phyloP scores from a whole-genome alignment of 1,140 invertebrate genomes.

The Bombus huntii region DNA sequence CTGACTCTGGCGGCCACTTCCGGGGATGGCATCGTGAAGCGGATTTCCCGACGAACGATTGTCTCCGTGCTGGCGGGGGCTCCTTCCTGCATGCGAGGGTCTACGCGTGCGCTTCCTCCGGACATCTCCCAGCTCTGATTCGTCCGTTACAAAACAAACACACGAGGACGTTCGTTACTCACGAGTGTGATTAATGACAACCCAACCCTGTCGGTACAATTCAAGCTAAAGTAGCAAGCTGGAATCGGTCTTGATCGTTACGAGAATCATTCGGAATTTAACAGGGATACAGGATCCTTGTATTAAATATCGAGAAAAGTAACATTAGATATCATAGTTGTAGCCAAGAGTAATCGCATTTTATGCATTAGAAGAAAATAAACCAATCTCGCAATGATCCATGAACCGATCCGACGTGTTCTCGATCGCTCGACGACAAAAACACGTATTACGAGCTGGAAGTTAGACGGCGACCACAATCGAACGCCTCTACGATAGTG shows the following conservation, averaged over 20 bases:
- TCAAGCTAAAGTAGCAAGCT: constrained; percentile 17
- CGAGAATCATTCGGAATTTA: not conserved
- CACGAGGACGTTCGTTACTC: constrained; percentile 69
- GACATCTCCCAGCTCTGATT: constrained; percentile 80
- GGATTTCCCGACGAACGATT: constrained; percentile 60
- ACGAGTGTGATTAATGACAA: constrained; percentile 47
- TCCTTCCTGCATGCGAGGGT: constrained; percentile 79
- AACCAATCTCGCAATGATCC: constrained; percentile 21
- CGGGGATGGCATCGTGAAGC: constrained; percentile 45
- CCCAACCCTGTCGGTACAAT: constrained; percentile 27
- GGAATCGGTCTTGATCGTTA: constrained; percentile 6
- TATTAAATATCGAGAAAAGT: not conserved
- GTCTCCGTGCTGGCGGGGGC: constrained; percentile 74
- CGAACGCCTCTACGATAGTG: constrained; percentile 49
- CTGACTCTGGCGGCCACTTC: constrained; percentile 40
- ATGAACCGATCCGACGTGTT: constrained; percentile 5
- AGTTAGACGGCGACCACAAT: constrained; percentile 27
- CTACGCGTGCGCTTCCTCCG: constrained; percentile 80
- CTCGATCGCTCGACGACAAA: constrained; percentile 21
- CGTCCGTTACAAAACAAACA: constrained; percentile 72
- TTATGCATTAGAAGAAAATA: not conserved
- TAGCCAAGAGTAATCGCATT: not conserved
- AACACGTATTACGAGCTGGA: constrained; percentile 41
- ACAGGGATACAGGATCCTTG: too few relatives aligned
- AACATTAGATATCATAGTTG: too few relatives aligned